Percentiles rank a stretch among this genome's conserved stretches.
These are phyloP conservation scores for Apostichopus leukothele DNA, from an alignment of 53 echinoderm and acorn worm genomes.

Conservation along the genomic window DNA sequence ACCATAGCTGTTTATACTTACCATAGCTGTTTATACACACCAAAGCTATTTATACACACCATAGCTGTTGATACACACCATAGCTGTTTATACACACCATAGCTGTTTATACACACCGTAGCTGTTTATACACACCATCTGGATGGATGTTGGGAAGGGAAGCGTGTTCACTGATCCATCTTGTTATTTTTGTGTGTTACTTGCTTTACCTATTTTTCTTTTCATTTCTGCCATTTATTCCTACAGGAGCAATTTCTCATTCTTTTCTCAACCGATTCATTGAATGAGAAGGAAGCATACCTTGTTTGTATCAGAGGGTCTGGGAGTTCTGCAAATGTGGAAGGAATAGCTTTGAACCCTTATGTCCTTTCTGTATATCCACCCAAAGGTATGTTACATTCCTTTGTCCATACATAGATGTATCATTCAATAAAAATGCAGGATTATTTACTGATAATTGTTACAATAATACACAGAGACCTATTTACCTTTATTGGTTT, in stretches of 20 bases:
- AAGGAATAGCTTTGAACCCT: constrained; percentile 21
- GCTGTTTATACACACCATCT: too few species aligned
- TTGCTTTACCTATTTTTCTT: not conserved
- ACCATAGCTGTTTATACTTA: too few species aligned
- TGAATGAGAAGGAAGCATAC: not conserved
- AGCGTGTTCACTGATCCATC: too few species aligned
- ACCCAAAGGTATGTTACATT: constrained; percentile 21
- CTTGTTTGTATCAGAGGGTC: not conserved
- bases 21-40: too few species aligned
- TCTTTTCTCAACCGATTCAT: not conserved
- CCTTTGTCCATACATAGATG: too few species aligned
- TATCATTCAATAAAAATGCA: too few species aligned
- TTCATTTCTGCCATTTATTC: not conserved
- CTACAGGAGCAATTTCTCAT: constrained; percentile 8
- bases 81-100: too few species aligned
- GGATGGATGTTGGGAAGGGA: too few species aligned
- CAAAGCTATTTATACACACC: too few species aligned
- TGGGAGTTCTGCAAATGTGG: not conserved
- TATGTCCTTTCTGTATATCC: constrained; percentile 26
- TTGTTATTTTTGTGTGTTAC: not conserved
- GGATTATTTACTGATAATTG: too few species aligned
- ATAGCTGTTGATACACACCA: too few species aligned
- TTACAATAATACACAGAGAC: not conserved
- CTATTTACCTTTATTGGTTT: constrained; percentile 13
- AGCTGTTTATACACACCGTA: too few species aligned